Percentiles rank a stretch among this genome's conserved stretches.
Conservation (phyloP, 37 sponge, comb jelly and placozoan genomes). For the Corticium candelabrum region DNA sequence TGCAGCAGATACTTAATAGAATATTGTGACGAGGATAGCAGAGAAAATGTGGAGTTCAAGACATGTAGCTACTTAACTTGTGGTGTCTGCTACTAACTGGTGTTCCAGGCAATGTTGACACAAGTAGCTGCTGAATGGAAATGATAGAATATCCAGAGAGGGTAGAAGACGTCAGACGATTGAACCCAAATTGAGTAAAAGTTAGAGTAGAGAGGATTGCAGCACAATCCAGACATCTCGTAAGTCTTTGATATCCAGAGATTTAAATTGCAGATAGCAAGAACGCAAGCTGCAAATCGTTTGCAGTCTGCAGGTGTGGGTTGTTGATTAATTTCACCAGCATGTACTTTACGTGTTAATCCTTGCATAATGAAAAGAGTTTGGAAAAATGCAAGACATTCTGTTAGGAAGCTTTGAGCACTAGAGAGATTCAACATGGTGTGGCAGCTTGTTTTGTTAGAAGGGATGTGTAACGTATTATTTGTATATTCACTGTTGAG, state of each 20-base stretch:
- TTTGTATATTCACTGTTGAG: neutral
- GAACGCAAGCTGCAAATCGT: neutral
- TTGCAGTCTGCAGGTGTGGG: neutral
- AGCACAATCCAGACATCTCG: neutral
- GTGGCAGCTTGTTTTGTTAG: neutral
- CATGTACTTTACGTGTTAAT: too few species aligned
- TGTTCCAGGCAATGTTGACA: too few species aligned
- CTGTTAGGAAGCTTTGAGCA: too few species aligned
- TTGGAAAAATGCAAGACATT: too few species aligned
- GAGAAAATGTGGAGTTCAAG: too few species aligned
- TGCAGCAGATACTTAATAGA: too few species aligned
- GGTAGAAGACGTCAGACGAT: neutral
- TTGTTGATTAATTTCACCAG: neutral
- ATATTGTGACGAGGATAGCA: too few species aligned
- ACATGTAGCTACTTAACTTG: too few species aligned
- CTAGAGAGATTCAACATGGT: neutral
- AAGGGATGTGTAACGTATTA: neutral
- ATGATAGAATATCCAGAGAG: neutral
- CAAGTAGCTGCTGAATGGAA: neutral
- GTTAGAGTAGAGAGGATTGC: neutral
- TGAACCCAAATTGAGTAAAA: neutral
- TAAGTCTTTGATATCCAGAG: neutral
- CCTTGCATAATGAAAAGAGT: neutral
- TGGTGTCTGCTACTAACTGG: too few species aligned
- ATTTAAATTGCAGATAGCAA: neutral